phyloP scores from a whole-genome alignment of 2,888 invertebrate genomes.

The Lasioglossum marginatum region DNA sequence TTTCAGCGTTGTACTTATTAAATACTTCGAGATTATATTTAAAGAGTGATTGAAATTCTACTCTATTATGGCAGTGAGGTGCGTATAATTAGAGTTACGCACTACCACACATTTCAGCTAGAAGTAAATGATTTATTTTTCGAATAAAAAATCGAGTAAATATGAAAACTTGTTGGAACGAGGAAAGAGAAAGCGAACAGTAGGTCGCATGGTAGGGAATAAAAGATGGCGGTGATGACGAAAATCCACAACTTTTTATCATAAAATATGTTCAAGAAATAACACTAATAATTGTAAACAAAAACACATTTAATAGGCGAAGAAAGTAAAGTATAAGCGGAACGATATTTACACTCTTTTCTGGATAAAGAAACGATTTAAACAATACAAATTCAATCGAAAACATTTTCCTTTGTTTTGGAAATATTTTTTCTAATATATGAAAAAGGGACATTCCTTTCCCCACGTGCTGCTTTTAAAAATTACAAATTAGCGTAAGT shows the following conservation, averaged over 20 bases:
- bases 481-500: not conserved
- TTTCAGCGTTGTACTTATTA: not conserved
- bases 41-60: not conserved
- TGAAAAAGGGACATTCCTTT: no score
- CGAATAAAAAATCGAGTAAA: slow-evolving; percentile 30
- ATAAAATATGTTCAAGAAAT: slow-evolving; percentile 16
- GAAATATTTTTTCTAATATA: slow-evolving; percentile 7
- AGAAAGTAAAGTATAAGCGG: not conserved
- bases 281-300: not conserved
- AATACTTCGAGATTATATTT: not conserved
- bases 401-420: slow-evolving; percentile 61
- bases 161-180: slow-evolving; percentile 48
- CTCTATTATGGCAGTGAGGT: not conserved
- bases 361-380: not conserved
- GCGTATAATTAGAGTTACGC: not conserved
- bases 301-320: not conserved
- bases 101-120: not conserved
- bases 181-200: slow-evolving; percentile 54
- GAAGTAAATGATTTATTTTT: slow-evolving; percentile 7
- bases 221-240: slow-evolving; percentile 54
- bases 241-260: slow-evolving; percentile 44
- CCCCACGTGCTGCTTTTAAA: not conserved
- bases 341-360: slow-evolving; percentile 21
- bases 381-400: slow-evolving; percentile 62
- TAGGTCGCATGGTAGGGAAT: slow-evolving; percentile 40